These are phyloP conservation scores for Carterocephalus palaemon DNA, from an alignment of 2,888 invertebrate genomes.

Conservation along the genomic window DNA sequence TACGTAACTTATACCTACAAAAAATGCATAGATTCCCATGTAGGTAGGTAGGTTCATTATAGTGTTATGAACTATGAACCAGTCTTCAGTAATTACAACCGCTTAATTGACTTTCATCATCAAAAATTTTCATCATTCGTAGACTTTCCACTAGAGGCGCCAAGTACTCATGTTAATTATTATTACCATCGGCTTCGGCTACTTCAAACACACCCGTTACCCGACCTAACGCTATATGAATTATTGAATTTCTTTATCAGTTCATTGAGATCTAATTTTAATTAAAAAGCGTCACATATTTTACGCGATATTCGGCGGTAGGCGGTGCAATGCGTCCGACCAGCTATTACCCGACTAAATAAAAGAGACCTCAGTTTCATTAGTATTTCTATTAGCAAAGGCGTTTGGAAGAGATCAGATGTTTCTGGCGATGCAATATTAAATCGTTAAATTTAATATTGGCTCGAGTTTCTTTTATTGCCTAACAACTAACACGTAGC, in stretches of 20 bases:
- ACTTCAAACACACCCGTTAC: slow-evolving; percentile 38
- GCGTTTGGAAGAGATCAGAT: slow-evolving; percentile 44
- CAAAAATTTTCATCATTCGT: too few relatives aligned
- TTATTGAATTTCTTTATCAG: slow-evolving; percentile 74
- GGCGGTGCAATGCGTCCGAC: slow-evolving; percentile 62
- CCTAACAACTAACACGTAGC: slow-evolving; percentile 67
- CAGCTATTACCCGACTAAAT: slow-evolving; percentile 48
- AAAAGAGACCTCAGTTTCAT: slow-evolving; percentile 44
- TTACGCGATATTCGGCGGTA: slow-evolving; percentile 72
- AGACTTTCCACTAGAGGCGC: neutral
- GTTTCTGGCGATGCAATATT: slow-evolving; percentile 65
- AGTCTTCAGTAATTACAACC: too few relatives aligned
- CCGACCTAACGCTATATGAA: slow-evolving; percentile 49
- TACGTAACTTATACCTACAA: too few relatives aligned
- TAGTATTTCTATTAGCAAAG: slow-evolving; percentile 36
- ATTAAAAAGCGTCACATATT: slow-evolving; percentile 77
- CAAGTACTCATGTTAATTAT: slow-evolving; percentile 3
- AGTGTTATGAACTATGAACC: too few relatives aligned
- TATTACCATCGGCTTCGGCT: slow-evolving; percentile 43
- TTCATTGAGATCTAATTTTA: slow-evolving; percentile 71
- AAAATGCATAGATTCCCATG: too few relatives aligned
- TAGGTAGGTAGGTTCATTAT: too few relatives aligned
- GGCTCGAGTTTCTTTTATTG: slow-evolving; percentile 73
- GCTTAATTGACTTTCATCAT: too few relatives aligned
- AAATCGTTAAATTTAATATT: slow-evolving; percentile 78